Conservation (phyloP, 1,140 invertebrate genomes). For the Aphaenogaster rudis region DNA sequence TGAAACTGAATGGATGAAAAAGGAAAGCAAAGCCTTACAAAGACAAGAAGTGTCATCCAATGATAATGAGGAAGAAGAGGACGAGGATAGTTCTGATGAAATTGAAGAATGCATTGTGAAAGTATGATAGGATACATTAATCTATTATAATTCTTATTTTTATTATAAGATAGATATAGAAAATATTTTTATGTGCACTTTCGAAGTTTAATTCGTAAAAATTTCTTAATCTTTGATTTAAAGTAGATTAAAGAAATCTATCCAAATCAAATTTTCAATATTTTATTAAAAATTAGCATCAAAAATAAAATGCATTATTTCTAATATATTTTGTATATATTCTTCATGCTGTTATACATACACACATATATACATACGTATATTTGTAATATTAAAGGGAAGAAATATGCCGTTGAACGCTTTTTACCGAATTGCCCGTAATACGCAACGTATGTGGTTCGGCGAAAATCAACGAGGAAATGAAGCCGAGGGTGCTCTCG, state of each 20-base stretch:
- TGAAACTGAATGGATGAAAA: slow-evolving; percentile 91
- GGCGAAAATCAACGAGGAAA: slow-evolving; percentile 87
- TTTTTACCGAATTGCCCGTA: slow-evolving; percentile 95
- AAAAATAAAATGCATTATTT: not conserved
- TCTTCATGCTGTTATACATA: not conserved
- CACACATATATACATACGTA: not conserved
- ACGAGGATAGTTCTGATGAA: slow-evolving; percentile 88
- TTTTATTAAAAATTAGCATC: not conserved
- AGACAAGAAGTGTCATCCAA: slow-evolving; percentile 86
- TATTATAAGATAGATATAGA: slow-evolving; percentile 4
- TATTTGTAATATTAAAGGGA: slow-evolving; percentile 85
- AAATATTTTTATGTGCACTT: not conserved
- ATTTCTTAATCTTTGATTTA: not conserved
- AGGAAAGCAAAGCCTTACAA: slow-evolving; percentile 87
- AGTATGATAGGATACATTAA: slow-evolving; percentile 82
- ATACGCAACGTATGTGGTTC: slow-evolving; percentile 94
- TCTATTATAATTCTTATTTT: slow-evolving; percentile 28
- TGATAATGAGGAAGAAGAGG: slow-evolving; percentile 89
- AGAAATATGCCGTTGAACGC: slow-evolving; percentile 93
- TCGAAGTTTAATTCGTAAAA: not conserved
- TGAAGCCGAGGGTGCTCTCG: slow-evolving; percentile 86
- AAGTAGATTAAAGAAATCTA: not conserved
- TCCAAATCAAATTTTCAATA: slow-evolving; percentile 3
- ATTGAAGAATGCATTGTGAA: slow-evolving; percentile 94
- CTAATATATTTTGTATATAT: not conserved